Base-by-base conservation (phyloP, 2,113 vertebrate genomes). In the Hyperoodon ampullatus region DNA sequence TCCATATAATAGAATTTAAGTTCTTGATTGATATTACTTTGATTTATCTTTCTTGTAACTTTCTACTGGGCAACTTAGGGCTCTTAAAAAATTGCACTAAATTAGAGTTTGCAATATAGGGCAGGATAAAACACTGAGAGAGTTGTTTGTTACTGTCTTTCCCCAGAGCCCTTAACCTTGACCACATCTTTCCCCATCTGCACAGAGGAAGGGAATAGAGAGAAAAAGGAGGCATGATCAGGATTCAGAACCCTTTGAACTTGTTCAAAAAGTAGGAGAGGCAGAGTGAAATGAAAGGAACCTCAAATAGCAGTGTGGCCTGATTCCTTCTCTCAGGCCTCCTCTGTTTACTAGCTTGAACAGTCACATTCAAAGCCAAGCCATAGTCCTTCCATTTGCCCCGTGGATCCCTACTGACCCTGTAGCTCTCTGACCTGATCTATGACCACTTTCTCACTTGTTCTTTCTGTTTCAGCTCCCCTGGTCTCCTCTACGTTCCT, bases 181-280 rank as follows among this genome's bases (percentile, higher is more conserved):
- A 60, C n/a, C 33, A 66, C 66, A 35, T 63, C 50, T 95, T 63
- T n/a, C 70, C n/a, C 16, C 28, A 6, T 70, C 30, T 68, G 15
- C 14, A 53, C 21, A 84, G 80, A 84, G 35, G 11, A 87, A 63
- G 5, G 78, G 28, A 92, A 65, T 33, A 83, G 74, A 87, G n/a
- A 95, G 72, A 86, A 42, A 93, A 58, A 72, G 8, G 19, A 78
- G 91, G 42, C 96, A 66, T 68, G 44, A 23, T n/a, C 42, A 92
- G 82, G 58, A 70, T 92, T 63, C 19, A 65, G 53, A 84, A 63
- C 65, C 90, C 42, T 95, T 95, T 96, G 53, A 98, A 83, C 53
- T 89, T 88, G 15, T 50, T 65, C 44, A 42, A 23, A 89, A 83
- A 91, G 42, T 82, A 33, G 44, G 60, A 88, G 77, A 88, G 5